Evolutionary conservation across 2,797 vertebrate genomes (phyloP).

Genomic region (Craterocephalus amniculus): DNA sequence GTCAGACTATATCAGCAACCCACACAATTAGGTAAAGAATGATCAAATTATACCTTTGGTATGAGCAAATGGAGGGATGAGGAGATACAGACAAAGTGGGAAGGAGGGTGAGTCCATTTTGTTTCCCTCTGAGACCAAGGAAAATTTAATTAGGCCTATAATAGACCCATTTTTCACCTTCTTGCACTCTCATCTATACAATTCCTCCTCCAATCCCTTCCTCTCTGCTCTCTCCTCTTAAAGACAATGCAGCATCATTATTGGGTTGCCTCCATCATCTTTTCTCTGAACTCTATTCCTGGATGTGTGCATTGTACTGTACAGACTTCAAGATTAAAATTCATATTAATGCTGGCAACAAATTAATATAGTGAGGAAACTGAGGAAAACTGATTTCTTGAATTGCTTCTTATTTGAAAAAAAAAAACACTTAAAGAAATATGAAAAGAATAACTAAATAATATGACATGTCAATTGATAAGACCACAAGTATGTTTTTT

Average conservation of each 20-base stretch:
- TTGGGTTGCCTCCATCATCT: slow-evolving; percentile 10
- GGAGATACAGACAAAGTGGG: slow-evolving; percentile 59
- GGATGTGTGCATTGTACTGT: neutral
- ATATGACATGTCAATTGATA: no score
- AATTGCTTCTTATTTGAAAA: neutral
- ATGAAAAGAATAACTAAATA: neutral
- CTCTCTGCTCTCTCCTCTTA: slow-evolving; percentile 37
- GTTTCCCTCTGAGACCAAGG: slow-evolving; percentile 63
- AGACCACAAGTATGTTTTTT: no score
- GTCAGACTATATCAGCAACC: slow-evolving; percentile 54
- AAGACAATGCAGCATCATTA: slow-evolving; percentile 29
- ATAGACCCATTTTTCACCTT: slow-evolving; percentile 78
- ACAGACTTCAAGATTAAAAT: neutral
- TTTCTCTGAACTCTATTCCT: neutral
- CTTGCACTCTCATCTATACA: slow-evolving; percentile 54
- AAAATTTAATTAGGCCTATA: slow-evolving; percentile 79
- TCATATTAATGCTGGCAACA: neutral
- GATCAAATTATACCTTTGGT: slow-evolving; percentile 79
- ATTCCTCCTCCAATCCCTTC: slow-evolving; percentile 40
- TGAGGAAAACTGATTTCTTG: neutral
- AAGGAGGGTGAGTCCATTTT: slow-evolving; percentile 74
- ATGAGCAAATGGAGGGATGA: slow-evolving; percentile 72
- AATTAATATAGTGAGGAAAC: neutral
- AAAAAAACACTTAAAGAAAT: neutral
- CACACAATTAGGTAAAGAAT: slow-evolving; percentile 77